Base-by-base conservation (phyloP, 92 coral and sea anemone genomes). In the Siderastrea siderea region DNA sequence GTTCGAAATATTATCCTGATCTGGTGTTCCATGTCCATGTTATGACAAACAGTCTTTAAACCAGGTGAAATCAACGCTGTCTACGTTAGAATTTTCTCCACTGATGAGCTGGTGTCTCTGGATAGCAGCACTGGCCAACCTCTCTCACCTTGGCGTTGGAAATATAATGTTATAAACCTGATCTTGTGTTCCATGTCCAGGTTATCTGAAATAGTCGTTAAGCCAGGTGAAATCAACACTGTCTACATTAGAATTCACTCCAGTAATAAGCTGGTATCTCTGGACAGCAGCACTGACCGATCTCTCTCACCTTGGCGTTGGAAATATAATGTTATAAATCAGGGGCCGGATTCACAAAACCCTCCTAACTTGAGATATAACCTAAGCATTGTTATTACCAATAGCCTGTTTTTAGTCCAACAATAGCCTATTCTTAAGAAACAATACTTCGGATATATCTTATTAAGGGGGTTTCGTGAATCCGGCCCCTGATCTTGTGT, bases 221-320 rank as follows among this genome's bases (percentile, higher is more conserved):
- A 90, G 90, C 93, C 93, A 90, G 68, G 54, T 86, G 68, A 85
- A 90, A 75, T 86, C 68, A 52, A 86, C 71, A 47, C 68, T 84
- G n/a, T 85, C 90, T 47, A 85, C 14, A 48, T 78, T 46, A 44
- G 84, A 17, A 13, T 43, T 72, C 3, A 81, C 82, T 81, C 17
- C 59, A 10, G 65, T 60, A 51, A 7, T 51, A 16, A 19, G 48
- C 0, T 43, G 71, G 3, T 13, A 16, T 46, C 50, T 58, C 67
- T 46, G 58, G 1, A 38, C n/a, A 9, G 5, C 82, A 53, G 64
- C 10, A 9, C 11, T 76, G 44, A 77, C 48, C 48, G 2, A 4
- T 47, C 43, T 82, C 49, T 68, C 80, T 7, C 38, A 26, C 38
- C 38, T 26, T 26, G 38, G 38, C 38, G 0, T 26, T 26, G 38